phyloP scores from a whole-genome alignment of 2,797 vertebrate genomes.

The Psittacula echo region DNA sequence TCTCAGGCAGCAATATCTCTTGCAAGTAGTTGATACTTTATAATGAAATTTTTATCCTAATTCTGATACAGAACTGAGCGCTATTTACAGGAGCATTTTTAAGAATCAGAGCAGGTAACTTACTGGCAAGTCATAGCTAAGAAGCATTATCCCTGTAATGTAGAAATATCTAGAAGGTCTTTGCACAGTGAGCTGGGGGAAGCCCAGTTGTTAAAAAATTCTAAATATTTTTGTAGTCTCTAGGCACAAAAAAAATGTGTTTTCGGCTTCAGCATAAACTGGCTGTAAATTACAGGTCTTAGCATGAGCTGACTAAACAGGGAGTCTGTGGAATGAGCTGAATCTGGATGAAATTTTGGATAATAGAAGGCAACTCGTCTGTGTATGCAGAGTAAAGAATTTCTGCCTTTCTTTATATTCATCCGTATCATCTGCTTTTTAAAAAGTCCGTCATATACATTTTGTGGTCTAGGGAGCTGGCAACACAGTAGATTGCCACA shows the following conservation, averaged over 20 bases:
- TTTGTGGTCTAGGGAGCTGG: slow-evolving; percentile 71
- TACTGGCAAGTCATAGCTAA: neutral
- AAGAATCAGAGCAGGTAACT: slow-evolving; percentile 35
- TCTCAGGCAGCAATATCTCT: neutral
- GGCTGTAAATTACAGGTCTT: slow-evolving; percentile 63
- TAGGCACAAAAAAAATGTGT: slow-evolving; percentile 6
- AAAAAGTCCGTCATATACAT: slow-evolving; percentile 63
- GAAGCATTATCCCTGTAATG: slow-evolving; percentile 9
- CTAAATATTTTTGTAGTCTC: slow-evolving; percentile 17
- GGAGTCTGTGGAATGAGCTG: slow-evolving; percentile 18
- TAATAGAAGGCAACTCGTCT: neutral
- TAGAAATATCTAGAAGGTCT: slow-evolving; percentile 56
- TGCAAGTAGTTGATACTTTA: neutral
- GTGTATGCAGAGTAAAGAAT: neutral
- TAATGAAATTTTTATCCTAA: slow-evolving; percentile 28
- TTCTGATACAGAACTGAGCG: neutral
- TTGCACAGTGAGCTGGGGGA: slow-evolving; percentile 4
- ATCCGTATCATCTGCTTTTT: slow-evolving; percentile 11
- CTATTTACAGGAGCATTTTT: slow-evolving; percentile 45
- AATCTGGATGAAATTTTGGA: slow-evolving; percentile 38
- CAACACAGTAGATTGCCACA: slow-evolving; percentile 60
- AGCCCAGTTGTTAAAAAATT: slow-evolving; percentile 37
- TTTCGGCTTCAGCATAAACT: slow-evolving; percentile 43
- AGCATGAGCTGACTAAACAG: slow-evolving; percentile 44
- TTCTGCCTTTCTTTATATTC: slow-evolving; percentile 19